A percentile compares a stretch with the other conserved stretches of the same genome.
phyloP scores from a whole-genome alignment of 2,888 invertebrate species.

The Clunio marinus region DNA sequence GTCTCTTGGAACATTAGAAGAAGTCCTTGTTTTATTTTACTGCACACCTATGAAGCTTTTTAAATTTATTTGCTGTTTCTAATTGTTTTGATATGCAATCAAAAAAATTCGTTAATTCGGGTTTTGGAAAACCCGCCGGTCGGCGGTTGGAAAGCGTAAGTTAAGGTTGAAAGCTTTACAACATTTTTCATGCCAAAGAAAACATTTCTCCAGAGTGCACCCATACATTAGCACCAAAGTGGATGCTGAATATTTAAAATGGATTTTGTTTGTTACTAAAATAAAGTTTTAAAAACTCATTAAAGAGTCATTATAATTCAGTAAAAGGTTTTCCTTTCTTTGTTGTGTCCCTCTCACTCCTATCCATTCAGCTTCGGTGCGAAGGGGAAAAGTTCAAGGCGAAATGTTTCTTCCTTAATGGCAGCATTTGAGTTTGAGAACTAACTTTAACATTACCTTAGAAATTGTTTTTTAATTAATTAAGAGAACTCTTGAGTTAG shows the following conservation, averaged over 20 bases:
- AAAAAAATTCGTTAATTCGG: no score
- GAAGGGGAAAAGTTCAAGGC: background rate
- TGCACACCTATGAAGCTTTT: no score
- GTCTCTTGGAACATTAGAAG: no score
- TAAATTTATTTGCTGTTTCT: no score
- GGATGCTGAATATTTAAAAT: slow-evolving; percentile 24
- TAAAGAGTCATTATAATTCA: slow-evolving; percentile 28
- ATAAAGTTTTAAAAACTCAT: slow-evolving; percentile 12
- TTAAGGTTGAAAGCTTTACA: background rate
- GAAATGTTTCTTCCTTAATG: background rate
- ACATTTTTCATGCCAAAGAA: no score
- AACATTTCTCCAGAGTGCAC: background rate
- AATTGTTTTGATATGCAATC: no score
- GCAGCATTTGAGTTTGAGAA: no score
- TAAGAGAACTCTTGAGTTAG: background rate
- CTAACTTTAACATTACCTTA: background rate
- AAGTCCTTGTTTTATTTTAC: no score
- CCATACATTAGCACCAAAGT: background rate
- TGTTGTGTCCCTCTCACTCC: background rate
- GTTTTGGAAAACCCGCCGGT: no score
- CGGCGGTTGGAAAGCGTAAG: background rate
- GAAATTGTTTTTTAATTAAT: slow-evolving; percentile 1
- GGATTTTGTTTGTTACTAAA: slow-evolving; percentile 32
- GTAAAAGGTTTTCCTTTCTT: background rate
- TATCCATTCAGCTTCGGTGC: background rate